These are phyloP conservation scores for Alcis repandata DNA, from an alignment of 2,888 invertebrate species.

Conservation along the genomic window DNA sequence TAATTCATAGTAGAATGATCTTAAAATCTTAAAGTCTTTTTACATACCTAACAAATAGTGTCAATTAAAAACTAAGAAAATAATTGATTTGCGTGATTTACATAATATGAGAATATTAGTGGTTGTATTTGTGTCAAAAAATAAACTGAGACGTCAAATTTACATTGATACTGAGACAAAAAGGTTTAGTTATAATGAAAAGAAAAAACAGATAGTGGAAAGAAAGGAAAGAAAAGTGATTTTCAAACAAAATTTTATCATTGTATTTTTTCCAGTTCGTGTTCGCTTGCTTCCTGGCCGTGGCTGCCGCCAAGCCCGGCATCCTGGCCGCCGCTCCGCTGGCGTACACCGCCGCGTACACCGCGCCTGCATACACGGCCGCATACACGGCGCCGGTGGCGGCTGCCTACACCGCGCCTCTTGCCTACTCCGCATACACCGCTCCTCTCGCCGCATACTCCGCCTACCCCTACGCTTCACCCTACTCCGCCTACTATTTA, in stretches of 20 bases:
- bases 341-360: slow-evolving; percentile 28
- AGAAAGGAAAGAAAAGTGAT: neutral
- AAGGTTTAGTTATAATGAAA: neutral
- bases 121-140: too few species aligned
- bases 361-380: slow-evolving; percentile 58
- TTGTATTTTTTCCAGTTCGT: slow-evolving; percentile 63
- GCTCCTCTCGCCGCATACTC: slow-evolving; percentile 59
- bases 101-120: too few species aligned
- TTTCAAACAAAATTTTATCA: neutral
- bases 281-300: slow-evolving; percentile 79
- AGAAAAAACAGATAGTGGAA: neutral
- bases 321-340: slow-evolving; percentile 61
- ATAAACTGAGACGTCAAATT: too few species aligned
- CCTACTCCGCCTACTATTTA: slow-evolving; percentile 63
- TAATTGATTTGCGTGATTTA: too few species aligned
- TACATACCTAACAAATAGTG: too few species aligned
- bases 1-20: neutral
- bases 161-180: too few species aligned
- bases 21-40: neutral
- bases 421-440: slow-evolving; percentile 63
- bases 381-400: slow-evolving; percentile 66
- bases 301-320: slow-evolving; percentile 76
- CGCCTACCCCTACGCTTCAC: slow-evolving; percentile 66
- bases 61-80: too few species aligned
- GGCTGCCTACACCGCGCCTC: slow-evolving; percentile 62